Conservation (phyloP, 1,140 invertebrate species). For the Episyrphus balteatus region DNA sequence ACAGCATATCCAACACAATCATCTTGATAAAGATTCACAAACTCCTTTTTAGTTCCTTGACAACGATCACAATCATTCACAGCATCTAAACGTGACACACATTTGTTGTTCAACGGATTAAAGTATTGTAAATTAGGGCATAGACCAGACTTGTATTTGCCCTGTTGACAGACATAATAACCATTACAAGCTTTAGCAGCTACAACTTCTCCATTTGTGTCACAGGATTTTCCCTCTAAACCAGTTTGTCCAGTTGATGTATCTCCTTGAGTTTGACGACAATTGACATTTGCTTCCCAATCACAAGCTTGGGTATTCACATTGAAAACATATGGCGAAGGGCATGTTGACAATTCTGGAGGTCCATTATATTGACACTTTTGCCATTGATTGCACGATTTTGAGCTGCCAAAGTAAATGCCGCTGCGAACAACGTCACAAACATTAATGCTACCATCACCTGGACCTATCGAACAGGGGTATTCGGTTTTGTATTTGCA, state of each 20-base stretch:
- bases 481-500: conserved; percentile 11
- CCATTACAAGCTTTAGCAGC: conserved; percentile 12
- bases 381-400: conserved; percentile 12
- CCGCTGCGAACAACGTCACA: conserved; percentile 10
- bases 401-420: conserved; percentile 15
- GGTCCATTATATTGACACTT: conserved; percentile 7
- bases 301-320: conserved; percentile 8
- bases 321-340: conserved; percentile 5
- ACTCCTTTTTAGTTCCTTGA: conserved; percentile 8
- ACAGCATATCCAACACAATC: conserved; percentile 13
- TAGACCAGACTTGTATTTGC: not conserved
- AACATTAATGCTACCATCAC: conserved; percentile 9
- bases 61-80: conserved; percentile 19
- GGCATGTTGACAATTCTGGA: conserved; percentile 7
- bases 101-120: conserved; percentile 9
- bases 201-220: not conserved
- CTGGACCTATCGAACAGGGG: conserved; percentile 2
- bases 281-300: conserved; percentile 6
- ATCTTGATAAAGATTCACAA: conserved; percentile 14
- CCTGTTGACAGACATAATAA: conserved; percentile 12
- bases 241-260: not conserved
- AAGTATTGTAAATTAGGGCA: conserved; percentile 9
- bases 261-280: conserved; percentile 8
- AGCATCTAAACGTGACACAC: conserved; percentile 11
- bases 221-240: conserved; percentile 4